Evolutionary conservation across 2,113 vertebrate genomes (phyloP).

Genomic region (Numida meleagris): DNA sequence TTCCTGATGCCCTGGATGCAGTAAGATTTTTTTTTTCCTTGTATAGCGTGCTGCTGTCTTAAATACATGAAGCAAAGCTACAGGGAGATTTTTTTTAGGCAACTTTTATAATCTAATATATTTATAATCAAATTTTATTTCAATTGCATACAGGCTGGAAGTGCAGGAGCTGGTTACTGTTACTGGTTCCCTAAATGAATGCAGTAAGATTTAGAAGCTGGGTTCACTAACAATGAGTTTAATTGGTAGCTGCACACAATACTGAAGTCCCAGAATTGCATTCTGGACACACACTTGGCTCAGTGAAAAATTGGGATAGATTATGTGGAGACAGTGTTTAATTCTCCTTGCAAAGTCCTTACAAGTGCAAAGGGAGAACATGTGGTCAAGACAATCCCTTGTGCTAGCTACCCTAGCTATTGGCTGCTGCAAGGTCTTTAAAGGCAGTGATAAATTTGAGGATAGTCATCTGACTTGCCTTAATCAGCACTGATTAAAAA

Average conservation of each 20-base stretch:
- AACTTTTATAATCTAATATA: conserved; percentile 38
- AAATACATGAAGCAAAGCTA: background rate
- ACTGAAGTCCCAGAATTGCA: conserved; percentile 43
- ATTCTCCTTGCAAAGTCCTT: conserved; percentile 51
- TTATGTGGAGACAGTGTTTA: conserved; percentile 38
- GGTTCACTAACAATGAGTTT: conserved; percentile 11
- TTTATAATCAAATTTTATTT: conserved; percentile 42
- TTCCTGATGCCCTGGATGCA: background rate
- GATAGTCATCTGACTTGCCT: conserved; percentile 29
- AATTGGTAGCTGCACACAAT: conserved; percentile 29
- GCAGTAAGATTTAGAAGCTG: conserved; percentile 20
- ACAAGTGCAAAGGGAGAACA: background rate
- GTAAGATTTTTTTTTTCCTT: background rate
- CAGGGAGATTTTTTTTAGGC: background rate
- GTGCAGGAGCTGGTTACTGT: background rate
- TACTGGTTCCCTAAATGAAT: conserved; percentile 38
- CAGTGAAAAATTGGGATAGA: conserved; percentile 42
- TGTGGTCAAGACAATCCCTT: background rate
- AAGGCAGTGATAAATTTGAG: conserved; percentile 51
- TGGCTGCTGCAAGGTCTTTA: background rate
- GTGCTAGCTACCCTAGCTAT: accelerated
- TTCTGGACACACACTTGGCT: conserved; percentile 46
- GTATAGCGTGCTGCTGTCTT: background rate
- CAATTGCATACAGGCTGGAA: background rate
- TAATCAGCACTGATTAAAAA: conserved; percentile 65